Conservation (phyloP, 2,113 vertebrate genomes). For the Cervus canadensis region DNA sequence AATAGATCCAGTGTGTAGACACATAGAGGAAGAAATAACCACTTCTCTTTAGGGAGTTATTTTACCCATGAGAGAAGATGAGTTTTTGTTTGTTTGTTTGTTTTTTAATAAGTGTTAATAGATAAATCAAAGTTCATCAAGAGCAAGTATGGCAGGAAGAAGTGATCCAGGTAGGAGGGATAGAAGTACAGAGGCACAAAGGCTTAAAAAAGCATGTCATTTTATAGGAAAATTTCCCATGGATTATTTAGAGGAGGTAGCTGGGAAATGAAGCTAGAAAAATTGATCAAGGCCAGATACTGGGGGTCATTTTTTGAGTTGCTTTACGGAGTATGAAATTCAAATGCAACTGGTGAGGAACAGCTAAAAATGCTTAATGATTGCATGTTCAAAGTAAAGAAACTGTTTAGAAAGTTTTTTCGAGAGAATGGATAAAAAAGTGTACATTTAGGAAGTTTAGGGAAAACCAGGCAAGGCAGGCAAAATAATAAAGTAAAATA, state of each 20-base stretch:
- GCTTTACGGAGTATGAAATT: background rate
- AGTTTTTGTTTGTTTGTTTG: background rate
- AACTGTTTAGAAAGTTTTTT: background rate
- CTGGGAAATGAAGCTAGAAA: background rate
- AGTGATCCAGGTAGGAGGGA: background rate
- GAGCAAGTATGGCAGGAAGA: background rate
- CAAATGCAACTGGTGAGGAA: background rate
- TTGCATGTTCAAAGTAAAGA: background rate
- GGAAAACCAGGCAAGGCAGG: background rate
- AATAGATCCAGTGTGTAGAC: background rate
- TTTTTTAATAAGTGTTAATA: background rate
- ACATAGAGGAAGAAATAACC: background rate
- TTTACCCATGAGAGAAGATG: background rate
- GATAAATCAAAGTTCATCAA: background rate
- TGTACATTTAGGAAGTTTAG: background rate
- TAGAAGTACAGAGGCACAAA: background rate
- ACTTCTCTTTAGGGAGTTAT: background rate
- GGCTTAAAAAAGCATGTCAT: background rate
- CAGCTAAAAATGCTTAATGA: background rate
- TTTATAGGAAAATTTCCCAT: background rate
- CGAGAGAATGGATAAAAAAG: background rate
- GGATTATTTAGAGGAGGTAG: background rate
- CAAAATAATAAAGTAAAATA: background rate
- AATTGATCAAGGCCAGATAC: background rate
- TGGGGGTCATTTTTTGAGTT: background rate